Evolutionary conservation across 2,888 invertebrate genomes (phyloP), one percentile per base, ranked within the genome.

Genomic region (Kryphioiulus occultus): DNA sequence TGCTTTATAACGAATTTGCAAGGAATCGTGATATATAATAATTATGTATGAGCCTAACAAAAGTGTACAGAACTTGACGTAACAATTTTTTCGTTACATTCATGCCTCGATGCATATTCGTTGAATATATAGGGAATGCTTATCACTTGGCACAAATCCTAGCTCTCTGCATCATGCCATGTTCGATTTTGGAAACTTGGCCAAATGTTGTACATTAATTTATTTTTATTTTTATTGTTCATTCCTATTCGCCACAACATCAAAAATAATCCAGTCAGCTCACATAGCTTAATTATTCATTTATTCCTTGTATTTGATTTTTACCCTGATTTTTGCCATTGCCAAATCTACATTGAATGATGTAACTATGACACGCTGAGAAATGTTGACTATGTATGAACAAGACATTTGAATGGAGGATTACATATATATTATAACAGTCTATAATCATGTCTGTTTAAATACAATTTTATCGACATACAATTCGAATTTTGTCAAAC

Each of bases 331-430:
- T 78, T 30, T 78, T 78, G 78, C 5, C 78, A 78, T 53, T 78
- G 78, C 78, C 78, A 78, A 78, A 78, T 78, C 10, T 78, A 78
- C 30, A 15, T 78, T 78, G 78, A 78, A 22, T 12, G 7, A 26
- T 68, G n/a, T 26, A 68, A 26, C 68, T 68, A 26, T 68, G 78
- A 78, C 30, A 78, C 22, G 30, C 22, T 78, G 78, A 78, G 68
- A 78, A 78, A 78, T 78, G 30, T 78, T 78, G 78, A 78, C 78
- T 78, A 78, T 78, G 78, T 78, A 78, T 22, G 30, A 78, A 22
- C 22, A 26, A 78, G 30, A 78, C 30, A 30, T 30, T 78, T 78
- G 78, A 78, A 78, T 30, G 78, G 15, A 78, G 78, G 78, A 78
- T 22, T 78, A 78, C 26, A 78, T 26, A 78, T 78, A 78, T 30